Conservation (phyloP, 1,140 invertebrate genomes). For the Diachasmimorpha longicaudata region DNA sequence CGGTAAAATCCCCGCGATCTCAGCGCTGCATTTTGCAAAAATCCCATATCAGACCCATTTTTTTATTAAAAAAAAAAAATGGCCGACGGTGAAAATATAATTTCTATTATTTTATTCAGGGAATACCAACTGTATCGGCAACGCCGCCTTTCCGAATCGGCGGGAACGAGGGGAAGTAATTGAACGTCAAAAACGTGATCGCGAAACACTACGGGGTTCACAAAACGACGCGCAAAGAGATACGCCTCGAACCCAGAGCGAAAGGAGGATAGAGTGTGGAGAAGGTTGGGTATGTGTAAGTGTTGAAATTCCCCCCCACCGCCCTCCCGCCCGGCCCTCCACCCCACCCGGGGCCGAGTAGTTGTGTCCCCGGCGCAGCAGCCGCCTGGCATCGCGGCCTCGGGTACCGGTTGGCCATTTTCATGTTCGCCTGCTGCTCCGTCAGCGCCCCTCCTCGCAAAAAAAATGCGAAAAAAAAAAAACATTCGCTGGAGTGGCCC, state of each 20-base stretch:
- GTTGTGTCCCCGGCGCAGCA: no score
- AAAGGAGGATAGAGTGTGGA: constrained; percentile 15
- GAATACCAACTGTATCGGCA: background rate
- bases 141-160: constrained; percentile 22
- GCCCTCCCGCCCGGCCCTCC: no score
- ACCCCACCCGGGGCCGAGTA: no score
- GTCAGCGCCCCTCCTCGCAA: constrained; percentile 17
- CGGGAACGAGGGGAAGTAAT: constrained; percentile 58
- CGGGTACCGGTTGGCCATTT: constrained; percentile 26
- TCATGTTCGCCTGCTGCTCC: constrained; percentile 20
- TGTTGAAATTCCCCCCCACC: background rate
- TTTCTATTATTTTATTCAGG: no score
- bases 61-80: no score
- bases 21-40: no score
- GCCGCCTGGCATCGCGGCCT: background rate
- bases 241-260: constrained; percentile 61
- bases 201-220: constrained; percentile 72
- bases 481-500: no score
- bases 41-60: no score
- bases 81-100: no score
- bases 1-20: no score
- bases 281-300: background rate
- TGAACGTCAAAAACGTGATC: constrained; percentile 75
- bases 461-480: constrained; percentile 1
- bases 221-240: constrained; percentile 78